Evolutionary conservation across 1,140 invertebrate species (phyloP), one percentile per base, ranked within the genome.

Genomic region (Tetranychus urticae): DNA sequence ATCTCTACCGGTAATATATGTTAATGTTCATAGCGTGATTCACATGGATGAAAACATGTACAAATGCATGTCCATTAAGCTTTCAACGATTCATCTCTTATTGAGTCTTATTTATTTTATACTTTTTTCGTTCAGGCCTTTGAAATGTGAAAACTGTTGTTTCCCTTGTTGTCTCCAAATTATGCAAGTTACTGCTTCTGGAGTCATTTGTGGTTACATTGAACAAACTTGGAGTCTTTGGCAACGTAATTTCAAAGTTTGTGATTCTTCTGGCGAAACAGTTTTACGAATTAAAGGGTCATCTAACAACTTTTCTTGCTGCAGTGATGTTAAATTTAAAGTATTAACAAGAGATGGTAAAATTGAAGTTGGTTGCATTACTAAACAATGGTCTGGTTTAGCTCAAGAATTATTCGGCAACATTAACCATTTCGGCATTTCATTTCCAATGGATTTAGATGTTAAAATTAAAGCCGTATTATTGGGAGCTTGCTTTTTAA

Each of bases 231-330:
- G 86, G 86, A 85, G 80, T 59, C 73, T 87, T 48, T 82, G 80
- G 67, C 78, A 77, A 54, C 86, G 88, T 2, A 78, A 78, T 37
- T 92, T 86, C 42, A 47, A 3, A 13, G n/a, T 62, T 4, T 12
- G 63, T 23, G 33, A 62, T 46, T 62, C 45, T 13, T 8, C 62
- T 5, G 61, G 62, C 33, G 14, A 42, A 35, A 46, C 79, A 0
- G 81, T 91, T 78, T 72, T 92, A 3, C 77, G 75, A 62, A 85
- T 94, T 65, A 81, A 86, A 70, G 88, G 88, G 4, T 88, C 89
- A 0, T 71, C 85, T 47, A 87, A 83, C 71, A 84, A 82, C 0
- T 82, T 78, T 67, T 81, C 79, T 52, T 77, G 86, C 36, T 89
- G 84, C 72, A 83, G 84, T 7, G 82, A 87, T 68, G 82, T 88